A percentile compares a stretch with the other conserved stretches of the same genome.
phyloP scores from a whole-genome alignment of 2,888 invertebrate genomes.

The Ethmia dodecea region DNA sequence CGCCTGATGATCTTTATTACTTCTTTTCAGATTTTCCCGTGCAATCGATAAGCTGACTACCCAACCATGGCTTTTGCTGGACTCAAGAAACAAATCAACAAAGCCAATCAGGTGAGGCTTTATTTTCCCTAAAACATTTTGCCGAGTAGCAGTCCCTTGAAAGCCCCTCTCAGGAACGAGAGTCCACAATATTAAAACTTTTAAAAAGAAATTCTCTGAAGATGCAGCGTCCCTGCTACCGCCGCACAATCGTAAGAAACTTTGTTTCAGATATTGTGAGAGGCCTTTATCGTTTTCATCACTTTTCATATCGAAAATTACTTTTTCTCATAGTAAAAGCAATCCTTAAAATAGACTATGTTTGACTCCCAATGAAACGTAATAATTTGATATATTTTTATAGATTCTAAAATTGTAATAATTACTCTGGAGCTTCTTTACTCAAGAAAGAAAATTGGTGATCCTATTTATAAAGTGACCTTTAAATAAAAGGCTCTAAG shows the following conservation, averaged over 20 bases:
- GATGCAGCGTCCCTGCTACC: conserved; percentile 16
- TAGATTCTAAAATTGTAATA: no score
- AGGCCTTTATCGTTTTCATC: conserved; percentile 16
- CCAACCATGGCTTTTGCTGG: conserved; percentile 97
- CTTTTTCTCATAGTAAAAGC: conserved; percentile 13
- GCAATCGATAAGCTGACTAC: conserved; percentile 29
- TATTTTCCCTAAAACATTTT: no score
- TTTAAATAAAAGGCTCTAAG: no score
- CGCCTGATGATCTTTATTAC: conserved; percentile 7
- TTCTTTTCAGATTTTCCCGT: conserved; percentile 40
- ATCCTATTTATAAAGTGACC: no score
- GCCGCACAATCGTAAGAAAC: conserved; percentile 26
- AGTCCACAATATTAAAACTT: conserved; percentile 41
- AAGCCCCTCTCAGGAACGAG: no score
- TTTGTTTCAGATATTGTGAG: conserved; percentile 20
- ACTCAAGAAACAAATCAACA: conserved; percentile 99
- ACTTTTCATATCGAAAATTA: conserved; percentile 9
- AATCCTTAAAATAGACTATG: no score
- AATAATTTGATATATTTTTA: no score
- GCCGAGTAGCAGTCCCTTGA: no score
- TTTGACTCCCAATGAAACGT: no score
- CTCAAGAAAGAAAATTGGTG: no score
- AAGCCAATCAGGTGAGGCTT: conserved; percentile 97
- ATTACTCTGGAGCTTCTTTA: no score
- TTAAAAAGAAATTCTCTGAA: conserved; percentile 23